Percentiles rank a stretch among this genome's conserved stretches.
Conservation (phyloP, 2,797 vertebrate species). For the Manis javanica region DNA sequence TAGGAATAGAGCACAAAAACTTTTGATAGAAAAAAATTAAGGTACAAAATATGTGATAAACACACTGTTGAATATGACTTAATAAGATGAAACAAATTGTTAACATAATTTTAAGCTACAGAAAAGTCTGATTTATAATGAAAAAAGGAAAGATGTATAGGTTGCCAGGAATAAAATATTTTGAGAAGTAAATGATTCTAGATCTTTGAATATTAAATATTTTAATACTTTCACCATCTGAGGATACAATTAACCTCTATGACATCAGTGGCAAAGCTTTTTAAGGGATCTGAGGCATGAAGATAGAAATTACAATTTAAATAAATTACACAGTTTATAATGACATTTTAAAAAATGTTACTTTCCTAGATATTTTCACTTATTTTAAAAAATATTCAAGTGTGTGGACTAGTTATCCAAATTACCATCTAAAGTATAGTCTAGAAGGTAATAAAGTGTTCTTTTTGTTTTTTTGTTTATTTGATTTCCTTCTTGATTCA, state of each 20-base stretch:
- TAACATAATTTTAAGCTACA: not conserved
- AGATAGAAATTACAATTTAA: slow-evolving; percentile 79
- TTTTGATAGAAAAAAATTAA: not conserved
- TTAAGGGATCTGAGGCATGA: slow-evolving; percentile 69
- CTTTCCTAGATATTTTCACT: slow-evolving; percentile 58
- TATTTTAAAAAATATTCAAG: slow-evolving; percentile 66
- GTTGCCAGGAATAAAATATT: slow-evolving; percentile 12
- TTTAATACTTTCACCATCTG: slow-evolving; percentile 73
- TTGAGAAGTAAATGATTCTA: slow-evolving; percentile 41
- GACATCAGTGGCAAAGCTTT: slow-evolving; percentile 71
- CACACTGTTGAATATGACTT: not conserved
- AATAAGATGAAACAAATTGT: not conserved
- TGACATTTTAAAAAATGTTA: slow-evolving; percentile 68
- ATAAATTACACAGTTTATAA: slow-evolving; percentile 52
- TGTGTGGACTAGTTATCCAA: slow-evolving; percentile 57
- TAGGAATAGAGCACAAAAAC: not conserved
- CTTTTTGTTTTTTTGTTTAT: slow-evolving; percentile 24
- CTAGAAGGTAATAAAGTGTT: slow-evolving; percentile 64
- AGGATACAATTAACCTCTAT: slow-evolving; percentile 80
- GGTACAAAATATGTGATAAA: not conserved
- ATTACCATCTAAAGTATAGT: slow-evolving; percentile 66
- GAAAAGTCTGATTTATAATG: not conserved
- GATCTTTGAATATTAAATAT: slow-evolving; percentile 63
- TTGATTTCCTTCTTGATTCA: not conserved
- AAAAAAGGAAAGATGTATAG: not conserved